Conservation (phyloP, 1,140 invertebrate genomes). For the Heliconius hewitsoni region DNA sequence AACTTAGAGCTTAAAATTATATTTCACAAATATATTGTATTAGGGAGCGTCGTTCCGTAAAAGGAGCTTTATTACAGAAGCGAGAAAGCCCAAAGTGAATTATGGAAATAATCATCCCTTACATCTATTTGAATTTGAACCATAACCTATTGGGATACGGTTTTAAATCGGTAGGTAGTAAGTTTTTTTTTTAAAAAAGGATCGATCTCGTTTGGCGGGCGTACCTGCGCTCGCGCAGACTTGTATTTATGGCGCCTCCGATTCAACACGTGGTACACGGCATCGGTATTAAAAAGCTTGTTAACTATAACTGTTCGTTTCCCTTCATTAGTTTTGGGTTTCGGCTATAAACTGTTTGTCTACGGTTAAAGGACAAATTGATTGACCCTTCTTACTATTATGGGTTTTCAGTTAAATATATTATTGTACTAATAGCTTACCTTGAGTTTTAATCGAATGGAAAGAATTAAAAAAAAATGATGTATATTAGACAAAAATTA, state of each 20-base stretch:
- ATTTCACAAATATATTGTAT: conserved; percentile 36
- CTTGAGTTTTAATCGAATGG: background rate
- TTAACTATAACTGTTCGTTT: conserved; percentile 72
- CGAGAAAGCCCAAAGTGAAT: conserved; percentile 78
- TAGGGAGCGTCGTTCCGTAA: conserved; percentile 57
- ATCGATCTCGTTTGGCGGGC: conserved; percentile 78
- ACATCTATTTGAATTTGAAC: conserved; percentile 42
- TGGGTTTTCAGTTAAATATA: background rate
- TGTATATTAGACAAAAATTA: too few relatives aligned
- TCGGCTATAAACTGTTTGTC: conserved; percentile 46
- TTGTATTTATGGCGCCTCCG: conserved; percentile 79
- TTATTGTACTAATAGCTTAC: background rate
- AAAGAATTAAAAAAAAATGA: too few relatives aligned
- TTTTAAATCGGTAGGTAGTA: conserved; percentile 40
- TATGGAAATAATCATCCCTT: conserved; percentile 60
- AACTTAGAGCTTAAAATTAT: conserved; percentile 45
- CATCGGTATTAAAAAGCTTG: conserved; percentile 71
- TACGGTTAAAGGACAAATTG: conserved; percentile 41
- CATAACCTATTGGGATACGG: conserved; percentile 39
- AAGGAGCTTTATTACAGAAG: conserved; percentile 79
- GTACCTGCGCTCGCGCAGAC: conserved; percentile 76
- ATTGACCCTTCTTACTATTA: conserved; percentile 18
- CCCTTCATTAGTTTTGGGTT: conserved; percentile 59
- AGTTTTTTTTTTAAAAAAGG: conserved; percentile 68
- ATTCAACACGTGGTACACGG: conserved; percentile 70